Evolutionary conservation across 2,888 invertebrate species (phyloP).

Genomic region (Punctoribates punctum): DNA sequence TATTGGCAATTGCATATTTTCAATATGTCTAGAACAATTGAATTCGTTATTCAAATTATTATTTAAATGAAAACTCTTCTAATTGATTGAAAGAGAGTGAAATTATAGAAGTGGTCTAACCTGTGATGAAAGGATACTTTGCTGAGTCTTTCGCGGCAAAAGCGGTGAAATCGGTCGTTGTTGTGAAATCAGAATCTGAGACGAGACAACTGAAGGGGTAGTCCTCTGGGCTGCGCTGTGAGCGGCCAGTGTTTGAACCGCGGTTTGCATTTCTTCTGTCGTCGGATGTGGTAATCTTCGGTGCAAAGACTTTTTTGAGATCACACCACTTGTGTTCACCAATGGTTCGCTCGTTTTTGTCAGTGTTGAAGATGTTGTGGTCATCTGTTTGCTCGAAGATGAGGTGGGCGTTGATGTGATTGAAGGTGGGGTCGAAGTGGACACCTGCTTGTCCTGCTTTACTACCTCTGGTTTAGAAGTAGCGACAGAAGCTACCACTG

Average conservation of each 20-base stretch:
- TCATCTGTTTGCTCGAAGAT: conserved; percentile 3
- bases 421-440: conserved; percentile 36
- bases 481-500: no score
- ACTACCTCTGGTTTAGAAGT: conserved; percentile 2
- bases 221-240: conserved; percentile 34
- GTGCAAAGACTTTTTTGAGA: conserved; percentile 42
- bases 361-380: background rate
- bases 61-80: no score
- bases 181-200: background rate
- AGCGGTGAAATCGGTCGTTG: conserved; percentile 34
- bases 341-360: background rate
- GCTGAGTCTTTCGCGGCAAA: conserved; percentile 9
- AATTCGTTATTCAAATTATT: no score
- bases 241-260: conserved; percentile 45
- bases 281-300: conserved; percentile 48
- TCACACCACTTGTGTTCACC: conserved; percentile 11
- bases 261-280: conserved; percentile 48
- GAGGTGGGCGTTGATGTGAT: conserved; percentile 42
- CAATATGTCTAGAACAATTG: no score
- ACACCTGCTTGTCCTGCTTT: conserved; percentile 38
- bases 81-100: no score
- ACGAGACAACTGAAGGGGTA: background rate
- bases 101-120: conserved; percentile 2
- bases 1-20: no score
- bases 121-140: conserved; percentile 19